phyloP scores from a whole-genome alignment of 1,140 invertebrate species.

The Acarapis woodi region DNA sequence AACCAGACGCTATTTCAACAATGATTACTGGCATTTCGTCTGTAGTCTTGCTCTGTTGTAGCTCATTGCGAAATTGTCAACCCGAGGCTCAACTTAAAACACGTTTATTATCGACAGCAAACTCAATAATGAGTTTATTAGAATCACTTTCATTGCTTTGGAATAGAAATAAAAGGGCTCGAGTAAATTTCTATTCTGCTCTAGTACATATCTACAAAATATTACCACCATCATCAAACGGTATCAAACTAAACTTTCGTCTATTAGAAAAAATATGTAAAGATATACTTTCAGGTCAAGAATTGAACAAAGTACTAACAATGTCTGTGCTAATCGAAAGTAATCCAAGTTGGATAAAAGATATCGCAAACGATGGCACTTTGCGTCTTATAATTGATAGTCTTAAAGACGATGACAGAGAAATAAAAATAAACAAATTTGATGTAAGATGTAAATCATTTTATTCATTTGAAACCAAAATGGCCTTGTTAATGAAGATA shows the following conservation, averaged over 20 bases:
- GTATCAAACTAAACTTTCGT: constrained; percentile 5
- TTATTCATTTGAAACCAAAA: constrained; percentile 11
- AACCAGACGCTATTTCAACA: neutral
- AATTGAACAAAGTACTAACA: constrained; percentile 9
- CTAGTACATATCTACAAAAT: constrained; percentile 6
- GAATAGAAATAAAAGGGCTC: constrained; percentile 8
- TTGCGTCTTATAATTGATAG: constrained; percentile 9
- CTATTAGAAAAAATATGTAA: constrained; percentile 9
- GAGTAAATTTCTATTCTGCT: constrained; percentile 9
- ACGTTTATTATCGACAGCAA: constrained; percentile 1
- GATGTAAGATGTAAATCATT: constrained; percentile 10
- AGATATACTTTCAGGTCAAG: constrained; percentile 10
- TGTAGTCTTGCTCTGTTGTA: constrained; percentile 6
- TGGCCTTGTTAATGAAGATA: constrained; percentile 8
- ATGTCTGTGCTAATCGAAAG: constrained; percentile 9
- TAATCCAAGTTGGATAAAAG: constrained; percentile 9
- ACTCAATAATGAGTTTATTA: constrained; percentile 6
- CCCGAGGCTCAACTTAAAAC: constrained; percentile 4
- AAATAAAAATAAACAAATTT: constrained; percentile 8
- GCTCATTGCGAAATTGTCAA: neutral
- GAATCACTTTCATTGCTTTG: constrained; percentile 7
- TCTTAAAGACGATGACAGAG: constrained; percentile 7
- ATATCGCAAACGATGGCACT: constrained; percentile 8
- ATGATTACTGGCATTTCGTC: constrained; percentile 9
- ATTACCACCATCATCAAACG: constrained; percentile 4